Evolutionary conservation across 2,113 vertebrate genomes (phyloP).

Genomic region (Carlito syrichta): DNA sequence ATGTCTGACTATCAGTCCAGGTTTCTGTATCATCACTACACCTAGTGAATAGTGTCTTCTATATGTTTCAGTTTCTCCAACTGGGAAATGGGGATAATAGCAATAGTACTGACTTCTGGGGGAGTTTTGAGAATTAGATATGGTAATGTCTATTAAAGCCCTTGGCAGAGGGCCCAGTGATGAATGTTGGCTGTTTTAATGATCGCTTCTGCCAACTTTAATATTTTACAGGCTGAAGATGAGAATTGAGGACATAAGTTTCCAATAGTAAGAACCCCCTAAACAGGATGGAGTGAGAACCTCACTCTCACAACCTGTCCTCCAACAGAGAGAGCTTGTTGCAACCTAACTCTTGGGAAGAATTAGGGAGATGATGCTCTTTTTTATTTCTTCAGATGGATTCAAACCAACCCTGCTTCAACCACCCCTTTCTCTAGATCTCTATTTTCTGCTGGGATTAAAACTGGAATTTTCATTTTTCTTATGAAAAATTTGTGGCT

Average conservation of each 20-base stretch:
- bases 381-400: not conserved
- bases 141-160: not conserved
- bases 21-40: not conserved
- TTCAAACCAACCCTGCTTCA: not conserved
- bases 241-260: not conserved
- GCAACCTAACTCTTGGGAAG: not conserved
- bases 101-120: too few species aligned
- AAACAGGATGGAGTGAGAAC: not conserved
- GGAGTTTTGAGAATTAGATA: not conserved
- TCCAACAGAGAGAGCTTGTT: not conserved
- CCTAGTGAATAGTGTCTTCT: not conserved
- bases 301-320: not conserved
- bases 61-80: not conserved
- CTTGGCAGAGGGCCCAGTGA: not conserved
- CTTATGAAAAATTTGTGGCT: not conserved
- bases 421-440: not conserved
- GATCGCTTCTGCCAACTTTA: not conserved
- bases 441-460: not conserved
- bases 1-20: not conserved
- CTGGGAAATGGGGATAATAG: not conserved
- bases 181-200: not conserved
- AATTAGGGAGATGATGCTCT: not conserved
- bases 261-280: not conserved
- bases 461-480: not conserved
- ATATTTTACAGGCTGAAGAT: not conserved